Evolutionary conservation across 2,888 invertebrate genomes (phyloP), one percentile per base, ranked within the genome.

Genomic region (Teleiodes luculella): DNA sequence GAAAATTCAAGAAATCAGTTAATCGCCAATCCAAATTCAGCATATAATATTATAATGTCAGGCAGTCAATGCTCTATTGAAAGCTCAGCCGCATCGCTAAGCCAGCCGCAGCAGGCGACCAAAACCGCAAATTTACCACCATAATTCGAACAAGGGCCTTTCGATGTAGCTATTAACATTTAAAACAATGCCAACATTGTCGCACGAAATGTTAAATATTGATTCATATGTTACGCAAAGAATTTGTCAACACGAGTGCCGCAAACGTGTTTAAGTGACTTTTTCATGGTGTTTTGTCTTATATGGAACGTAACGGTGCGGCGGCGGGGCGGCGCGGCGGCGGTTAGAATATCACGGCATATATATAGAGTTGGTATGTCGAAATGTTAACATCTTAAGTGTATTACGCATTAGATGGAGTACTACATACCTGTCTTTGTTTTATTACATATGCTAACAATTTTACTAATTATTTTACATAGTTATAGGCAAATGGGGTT

Each of bases 141-240:
- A 18, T 35, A 48, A 49, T 35, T 36, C 37, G 14, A 14, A 24
- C 24, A 33, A 60, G 49, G 47, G 54, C 55, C 35, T 59, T 61
- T 35, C 56, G 49, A 57, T 60, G 53, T 56, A 57, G 20, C 57
- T 52, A 57, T 59, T 60, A 60, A 57, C 59, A 59, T 57, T 58
- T 58, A 52, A 54, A 56, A 56, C 53, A 54, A 58, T 58, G 56
- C 55, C 35, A 13, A 39, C 20, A 33, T 53, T 33, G 51, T 51
- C 52, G 48, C 48, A 28, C 39, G 46, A 46, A 47, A 55, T 52
- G 48, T 43, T 52, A 52, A 53, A 48, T 46, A 47, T 55, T 51
- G 48, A 52, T 41, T 52, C 52, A 48, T 37, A 48, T 10, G 24
- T 56, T 56, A 54, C 37, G 54, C 35, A 55, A 55, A 53, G n/a